Evolutionary conservation across 2,888 invertebrate genomes (phyloP), one percentile per base, ranked within the genome.

Genomic region (Agrotis clavis): DNA sequence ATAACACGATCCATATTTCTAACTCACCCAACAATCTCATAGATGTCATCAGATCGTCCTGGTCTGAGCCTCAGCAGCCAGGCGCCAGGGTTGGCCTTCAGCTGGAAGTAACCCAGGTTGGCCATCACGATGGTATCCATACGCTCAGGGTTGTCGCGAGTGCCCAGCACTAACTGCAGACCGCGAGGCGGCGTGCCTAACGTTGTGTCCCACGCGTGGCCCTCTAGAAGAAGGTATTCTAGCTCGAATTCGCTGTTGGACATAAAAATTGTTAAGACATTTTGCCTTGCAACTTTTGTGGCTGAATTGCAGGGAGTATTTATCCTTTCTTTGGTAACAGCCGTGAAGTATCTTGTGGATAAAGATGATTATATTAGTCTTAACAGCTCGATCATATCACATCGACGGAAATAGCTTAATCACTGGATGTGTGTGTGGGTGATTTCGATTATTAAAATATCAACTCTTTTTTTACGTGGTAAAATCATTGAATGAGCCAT

Each of bases 91-190:
- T 98, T 99, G 0, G 99, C 99, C 95, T 99, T 99, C 47, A 99
- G 96, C 95, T 96, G 96, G 96, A 99, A 99, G 95, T 99, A 99
- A 18, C 99, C 99, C 85, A 99, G 97, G 95, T 99, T 99, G 9
- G 99, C 99, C 99, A 99, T 99, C n/a, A 99, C 99, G 86, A 99
- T 99, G 21, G 99, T 99, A 94, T 99, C 99, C 85, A 98, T 98
- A 83, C 97, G 97, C 9, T 98, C 97, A 0, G 98, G 98, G 73
- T 97, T 96, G n/a, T 96, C 97, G 77, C 98, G 97, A 0, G 99
- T 98, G 59, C 99, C 99, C 63, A 99, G 96, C 5, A 98, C 98
- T 74, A 99, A 98, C 95, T 99, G 99, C n/a, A 99, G 96, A 0
- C 99, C 99, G 81, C 99, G 97, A 0, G 99, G 99, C 0, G 99